Evolutionary conservation across 2,113 vertebrate genomes (phyloP).

Genomic region (Stegastes partitus): DNA sequence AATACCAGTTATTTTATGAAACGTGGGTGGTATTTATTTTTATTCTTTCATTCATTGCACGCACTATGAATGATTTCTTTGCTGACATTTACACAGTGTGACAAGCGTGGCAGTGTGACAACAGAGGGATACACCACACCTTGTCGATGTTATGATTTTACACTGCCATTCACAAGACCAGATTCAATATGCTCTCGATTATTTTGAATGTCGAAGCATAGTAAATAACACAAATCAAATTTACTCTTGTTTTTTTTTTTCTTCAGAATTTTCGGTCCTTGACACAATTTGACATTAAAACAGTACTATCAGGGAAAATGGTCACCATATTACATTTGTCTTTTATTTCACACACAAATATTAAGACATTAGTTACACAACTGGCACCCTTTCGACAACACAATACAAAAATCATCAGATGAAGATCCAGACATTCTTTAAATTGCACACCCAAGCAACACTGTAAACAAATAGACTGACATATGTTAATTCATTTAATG

Average conservation of each 20-base stretch:
- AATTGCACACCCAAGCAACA: conserved; percentile 82
- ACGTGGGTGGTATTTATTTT: conserved; percentile 48
- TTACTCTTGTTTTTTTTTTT: conserved; percentile 10
- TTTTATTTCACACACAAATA: conserved; percentile 84
- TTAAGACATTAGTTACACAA: conserved; percentile 84
- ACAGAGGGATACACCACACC: conserved; percentile 38
- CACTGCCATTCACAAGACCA: conserved; percentile 49
- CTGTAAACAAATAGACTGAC: conserved; percentile 76
- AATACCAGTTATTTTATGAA: conserved; percentile 57
- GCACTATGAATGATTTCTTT: conserved; percentile 33
- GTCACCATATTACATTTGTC: conserved; percentile 67
- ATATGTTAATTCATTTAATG: conserved; percentile 88
- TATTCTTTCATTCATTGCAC: conserved; percentile 55
- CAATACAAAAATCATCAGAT: conserved; percentile 83
- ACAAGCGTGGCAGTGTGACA: conserved; percentile 60
- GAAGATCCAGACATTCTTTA: conserved; percentile 83
- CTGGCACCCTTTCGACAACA: conserved; percentile 82
- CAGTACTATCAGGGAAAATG: conserved; percentile 45
- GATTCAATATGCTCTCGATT: conserved; percentile 27
- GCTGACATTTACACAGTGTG: conserved; percentile 61
- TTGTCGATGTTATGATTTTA: conserved; percentile 30
- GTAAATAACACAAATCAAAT: conserved; percentile 28
- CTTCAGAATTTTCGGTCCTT: conserved; percentile 41
- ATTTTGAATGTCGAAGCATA: conserved; percentile 22
- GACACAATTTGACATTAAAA: conserved; percentile 64